Evolutionary conservation across 2,113 vertebrate species (phyloP).

Genomic region (Apeltes quadracus): DNA sequence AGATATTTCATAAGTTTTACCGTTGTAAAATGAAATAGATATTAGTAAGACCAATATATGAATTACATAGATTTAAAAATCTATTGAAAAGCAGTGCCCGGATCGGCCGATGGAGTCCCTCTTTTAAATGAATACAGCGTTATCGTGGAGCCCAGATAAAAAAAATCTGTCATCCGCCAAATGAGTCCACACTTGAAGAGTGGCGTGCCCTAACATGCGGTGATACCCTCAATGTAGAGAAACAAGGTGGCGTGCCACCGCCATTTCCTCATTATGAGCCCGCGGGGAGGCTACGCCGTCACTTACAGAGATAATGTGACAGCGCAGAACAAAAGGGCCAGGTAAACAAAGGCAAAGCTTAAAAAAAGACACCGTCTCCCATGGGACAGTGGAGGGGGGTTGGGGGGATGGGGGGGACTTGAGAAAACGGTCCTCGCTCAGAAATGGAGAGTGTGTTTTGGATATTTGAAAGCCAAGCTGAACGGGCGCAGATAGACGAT

Average conservation of each 20-base stretch:
- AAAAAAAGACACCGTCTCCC: conserved; percentile 32
- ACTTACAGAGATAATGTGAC: conserved; percentile 68
- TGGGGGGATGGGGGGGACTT: background rate
- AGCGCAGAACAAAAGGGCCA: conserved; percentile 59
- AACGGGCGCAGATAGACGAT: conserved; percentile 23
- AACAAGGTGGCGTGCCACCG: conserved; percentile 27
- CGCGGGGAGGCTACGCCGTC: conserved; percentile 49
- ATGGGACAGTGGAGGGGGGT: background rate
- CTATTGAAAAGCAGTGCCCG: conserved; percentile 2
- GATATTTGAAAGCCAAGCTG: conserved; percentile 31
- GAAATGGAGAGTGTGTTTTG: conserved; percentile 12
- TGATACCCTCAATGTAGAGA: conserved; percentile 35
- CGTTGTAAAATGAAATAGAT: conserved; percentile 10
- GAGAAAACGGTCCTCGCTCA: background rate
- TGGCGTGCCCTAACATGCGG: conserved; percentile 25
- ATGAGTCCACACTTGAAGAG: conserved; percentile 21
- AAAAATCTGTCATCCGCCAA: conserved; percentile 38
- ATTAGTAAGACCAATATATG: conserved; percentile 7
- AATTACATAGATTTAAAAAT: conserved; percentile 2
- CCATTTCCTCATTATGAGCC: conserved; percentile 65
- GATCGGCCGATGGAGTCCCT: background rate
- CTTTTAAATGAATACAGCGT: conserved; percentile 15
- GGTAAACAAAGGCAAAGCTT: conserved; percentile 62
- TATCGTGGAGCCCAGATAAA: conserved; percentile 3
- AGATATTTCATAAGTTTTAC: background rate